Base-by-base conservation (phyloP, 2,888 invertebrate genomes). In the Yponomeuta evonymella region DNA sequence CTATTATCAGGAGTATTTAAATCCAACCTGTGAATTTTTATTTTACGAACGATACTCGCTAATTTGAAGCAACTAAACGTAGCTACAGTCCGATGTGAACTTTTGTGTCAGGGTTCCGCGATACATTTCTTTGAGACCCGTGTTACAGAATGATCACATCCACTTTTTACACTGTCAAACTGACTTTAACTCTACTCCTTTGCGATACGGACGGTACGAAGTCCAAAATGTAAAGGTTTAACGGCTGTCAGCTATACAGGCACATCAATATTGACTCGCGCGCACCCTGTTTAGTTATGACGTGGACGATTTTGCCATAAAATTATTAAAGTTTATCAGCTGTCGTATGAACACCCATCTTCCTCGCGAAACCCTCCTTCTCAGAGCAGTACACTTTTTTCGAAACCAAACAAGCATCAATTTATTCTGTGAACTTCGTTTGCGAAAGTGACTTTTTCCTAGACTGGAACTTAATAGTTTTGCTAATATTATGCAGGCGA, bases 391-490 rank as follows among this genome's bases (percentile, higher is more conserved):
- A 2, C 3, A 29, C 30, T 33, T 64, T 64, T 64, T 23, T 64
- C 30, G 29, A 64, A 64, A 51, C 51, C 51, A 10, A 4, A 10
- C 51, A 64, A 4, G 12, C 51, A 64, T 64, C 64, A 23, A 64
- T 23, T 29, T n/a, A 64, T 64, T 64, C 30, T 29, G 64, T 64
- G 8, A 30, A 29, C 29, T 23, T 23, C 23, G 23, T 64, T 30
- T 64, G 64, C 64, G 64, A 64, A 64, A 64, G 64, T 29, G 51
- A 51, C 12, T 51, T 64, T 64, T 64, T 63, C 30, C 30, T 29
- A 23, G 64, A 64, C 64, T 64, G 10, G 64, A 30, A 30, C 11
- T 29, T 64, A 64, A 64, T 51, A 51, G 51, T 51, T 51, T 51
- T 29, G 30, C 23, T 64, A 64, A 64, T 64, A n/a, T 30, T 64